Evolutionary conservation across 1,140 invertebrate species (phyloP), one percentile per base, ranked within the genome.

Genomic region (Phenacoccus solenopsis): DNA sequence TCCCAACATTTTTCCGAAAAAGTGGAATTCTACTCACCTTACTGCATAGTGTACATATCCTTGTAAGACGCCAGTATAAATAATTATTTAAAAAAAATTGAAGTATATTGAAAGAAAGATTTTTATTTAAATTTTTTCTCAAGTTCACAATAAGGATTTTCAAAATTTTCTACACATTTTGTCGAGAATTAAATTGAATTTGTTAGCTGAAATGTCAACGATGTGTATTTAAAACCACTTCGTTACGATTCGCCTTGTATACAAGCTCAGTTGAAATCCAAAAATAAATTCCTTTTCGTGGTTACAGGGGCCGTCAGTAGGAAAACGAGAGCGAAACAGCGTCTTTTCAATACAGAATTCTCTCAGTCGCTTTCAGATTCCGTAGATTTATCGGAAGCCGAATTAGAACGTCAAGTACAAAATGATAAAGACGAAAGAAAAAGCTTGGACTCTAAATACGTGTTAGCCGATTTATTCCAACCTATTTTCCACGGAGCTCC

Each of bases 311-410:
- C 90, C 73, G 91, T 92, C 72, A 92, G 93, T 30, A 94, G 94
- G 80, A 95, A 94, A 81, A 94, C 94, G 77, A 85, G 93, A 0
- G 91, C 94, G 78, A 93, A 94, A 80, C 93, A 95, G 77, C 84
- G 93, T 0, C 85, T 93, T 0, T 96, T 96, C 82, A 94, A 96
- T 80, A 91, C 93, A 57, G 88, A 85, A 1, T 85, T 86, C 0
- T 82, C 85, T 35, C 87, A 88, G 1, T 82, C 82, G 13, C 81
- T 80, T 10, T 79, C 82, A 27, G 83, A 84, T 9, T 78, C 78
- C 4, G 82, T 83, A 21, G 49, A 49, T 20, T 78, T 64, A 4
- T 25, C 21, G 4, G 59, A 64, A 64, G 59, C 59, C 16, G 59
- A 64, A 64, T 20, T 64, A 16, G 59, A 64, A 64, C 21, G 25